These are phyloP conservation scores for Ecliptopera silaceata DNA, from an alignment of 2,888 invertebrate species.

Conservation along the genomic window DNA sequence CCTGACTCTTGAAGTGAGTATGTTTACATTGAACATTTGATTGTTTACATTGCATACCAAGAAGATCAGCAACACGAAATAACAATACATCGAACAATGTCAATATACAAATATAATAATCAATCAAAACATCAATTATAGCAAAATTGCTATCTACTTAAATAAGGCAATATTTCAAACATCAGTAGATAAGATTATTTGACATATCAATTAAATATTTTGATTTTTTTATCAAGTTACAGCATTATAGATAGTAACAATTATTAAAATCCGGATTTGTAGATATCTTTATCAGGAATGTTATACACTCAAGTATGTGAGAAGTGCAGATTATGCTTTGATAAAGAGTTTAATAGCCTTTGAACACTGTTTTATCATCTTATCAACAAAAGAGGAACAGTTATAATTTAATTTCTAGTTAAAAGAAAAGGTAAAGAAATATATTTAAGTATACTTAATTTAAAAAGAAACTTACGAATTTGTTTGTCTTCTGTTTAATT, in stretches of 20 bases:
- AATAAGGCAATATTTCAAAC: constrained; percentile 22
- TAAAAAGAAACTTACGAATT: no score
- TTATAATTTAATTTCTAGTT: not conserved
- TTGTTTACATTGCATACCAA: constrained; percentile 61
- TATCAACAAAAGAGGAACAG: constrained; percentile 34
- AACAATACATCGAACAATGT: constrained; percentile 62
- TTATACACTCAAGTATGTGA: constrained; percentile 45
- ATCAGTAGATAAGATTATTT: constrained; percentile 53
- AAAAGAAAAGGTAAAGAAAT: not conserved
- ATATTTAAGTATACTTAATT: no score
- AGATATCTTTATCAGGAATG: constrained; percentile 69
- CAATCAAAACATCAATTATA: constrained; percentile 51
- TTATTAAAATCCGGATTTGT: constrained; percentile 61
- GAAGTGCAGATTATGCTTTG: constrained; percentile 57
- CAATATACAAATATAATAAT: constrained; percentile 60
- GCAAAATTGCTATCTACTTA: constrained; percentile 1
- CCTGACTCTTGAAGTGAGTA: constrained; percentile 33
- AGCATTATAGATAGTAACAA: constrained; percentile 46
- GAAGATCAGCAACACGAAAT: constrained; percentile 54
- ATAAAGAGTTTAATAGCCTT: constrained; percentile 76
- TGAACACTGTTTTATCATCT: constrained; percentile 47
- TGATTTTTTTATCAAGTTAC: constrained; percentile 50
- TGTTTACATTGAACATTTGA: constrained; percentile 61
- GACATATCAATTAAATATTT: constrained; percentile 57
- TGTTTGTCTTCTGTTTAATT: no score